Conservation (phyloP, 2,113 vertebrate genomes). For the Marcusenius ussheri region DNA sequence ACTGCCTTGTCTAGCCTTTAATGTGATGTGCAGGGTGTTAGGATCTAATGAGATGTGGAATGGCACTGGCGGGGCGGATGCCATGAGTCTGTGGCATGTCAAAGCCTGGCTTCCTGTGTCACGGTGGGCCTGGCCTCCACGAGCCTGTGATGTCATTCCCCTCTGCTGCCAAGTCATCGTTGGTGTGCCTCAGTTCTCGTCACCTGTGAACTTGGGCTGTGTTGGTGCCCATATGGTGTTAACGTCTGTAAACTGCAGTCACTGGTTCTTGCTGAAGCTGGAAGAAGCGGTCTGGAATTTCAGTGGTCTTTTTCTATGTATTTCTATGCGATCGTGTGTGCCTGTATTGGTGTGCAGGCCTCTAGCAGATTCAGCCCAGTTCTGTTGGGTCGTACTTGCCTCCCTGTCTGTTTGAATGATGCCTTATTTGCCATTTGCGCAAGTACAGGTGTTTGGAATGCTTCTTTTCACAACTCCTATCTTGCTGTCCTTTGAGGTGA, state of each 20-base stretch:
- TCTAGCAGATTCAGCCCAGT: not conserved
- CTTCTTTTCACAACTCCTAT: not conserved
- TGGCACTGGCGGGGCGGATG: not conserved
- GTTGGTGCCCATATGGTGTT: not conserved
- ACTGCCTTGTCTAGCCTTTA: not conserved
- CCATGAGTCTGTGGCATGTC: not conserved
- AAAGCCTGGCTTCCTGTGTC: not conserved
- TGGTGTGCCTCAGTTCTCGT: not conserved
- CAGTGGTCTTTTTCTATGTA: not conserved
- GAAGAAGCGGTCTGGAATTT: not conserved
- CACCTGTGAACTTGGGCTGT: not conserved
- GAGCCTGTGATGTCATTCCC: not conserved
- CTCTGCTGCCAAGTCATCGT: not conserved
- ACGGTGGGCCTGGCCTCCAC: not conserved
- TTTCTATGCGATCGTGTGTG: not conserved
- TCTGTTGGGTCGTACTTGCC: not conserved
- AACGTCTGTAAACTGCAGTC: not conserved
- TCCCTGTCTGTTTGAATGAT: not conserved
- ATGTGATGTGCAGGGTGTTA: not conserved
- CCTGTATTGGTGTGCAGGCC: not conserved
- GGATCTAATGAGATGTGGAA: not conserved
- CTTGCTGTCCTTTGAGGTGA: not conserved
- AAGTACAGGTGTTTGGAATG: not conserved
- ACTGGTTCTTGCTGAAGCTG: not conserved
- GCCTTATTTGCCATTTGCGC: not conserved